Conservation (phyloP, 2,888 invertebrate species). For the Sminthurides aquaticus region DNA sequence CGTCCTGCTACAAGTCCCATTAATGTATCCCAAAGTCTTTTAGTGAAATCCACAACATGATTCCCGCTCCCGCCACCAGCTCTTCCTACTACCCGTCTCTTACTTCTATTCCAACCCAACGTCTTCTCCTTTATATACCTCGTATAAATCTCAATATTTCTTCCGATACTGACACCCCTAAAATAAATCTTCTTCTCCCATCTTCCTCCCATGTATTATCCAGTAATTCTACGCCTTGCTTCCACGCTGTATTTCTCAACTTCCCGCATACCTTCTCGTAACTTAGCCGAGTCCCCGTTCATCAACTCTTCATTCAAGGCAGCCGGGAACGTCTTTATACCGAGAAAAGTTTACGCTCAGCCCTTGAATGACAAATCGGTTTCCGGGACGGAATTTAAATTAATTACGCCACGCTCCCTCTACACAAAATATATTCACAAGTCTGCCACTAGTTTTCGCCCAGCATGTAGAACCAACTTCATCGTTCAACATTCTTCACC, state of each 20-base stretch:
- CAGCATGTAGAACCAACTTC: too few species aligned
- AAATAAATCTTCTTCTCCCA: slow-evolving; percentile 19
- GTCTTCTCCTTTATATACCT: background rate
- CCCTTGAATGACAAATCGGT: background rate
- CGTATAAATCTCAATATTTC: slow-evolving; percentile 33
- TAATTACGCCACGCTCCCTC: background rate
- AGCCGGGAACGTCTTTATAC: background rate
- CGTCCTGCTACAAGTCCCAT: too few species aligned
- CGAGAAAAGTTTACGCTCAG: background rate
- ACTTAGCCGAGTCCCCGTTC: too few species aligned
- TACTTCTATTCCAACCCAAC: slow-evolving; percentile 20
- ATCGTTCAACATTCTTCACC: too few species aligned
- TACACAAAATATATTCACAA: too few species aligned
- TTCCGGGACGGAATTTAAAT: background rate
- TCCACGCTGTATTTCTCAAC: background rate
- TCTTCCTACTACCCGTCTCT: too few species aligned
- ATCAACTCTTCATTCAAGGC: background rate
- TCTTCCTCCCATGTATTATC: background rate
- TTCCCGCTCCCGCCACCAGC: background rate
- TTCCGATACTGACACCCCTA: slow-evolving; percentile 16
- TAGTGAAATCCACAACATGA: too few species aligned
- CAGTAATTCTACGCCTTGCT: background rate
- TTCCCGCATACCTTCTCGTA: too few species aligned
- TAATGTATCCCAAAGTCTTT: too few species aligned
- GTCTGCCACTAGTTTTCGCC: too few species aligned